Conservation (phyloP, 2,888 invertebrate genomes). For the Electrophaes corylata region DNA sequence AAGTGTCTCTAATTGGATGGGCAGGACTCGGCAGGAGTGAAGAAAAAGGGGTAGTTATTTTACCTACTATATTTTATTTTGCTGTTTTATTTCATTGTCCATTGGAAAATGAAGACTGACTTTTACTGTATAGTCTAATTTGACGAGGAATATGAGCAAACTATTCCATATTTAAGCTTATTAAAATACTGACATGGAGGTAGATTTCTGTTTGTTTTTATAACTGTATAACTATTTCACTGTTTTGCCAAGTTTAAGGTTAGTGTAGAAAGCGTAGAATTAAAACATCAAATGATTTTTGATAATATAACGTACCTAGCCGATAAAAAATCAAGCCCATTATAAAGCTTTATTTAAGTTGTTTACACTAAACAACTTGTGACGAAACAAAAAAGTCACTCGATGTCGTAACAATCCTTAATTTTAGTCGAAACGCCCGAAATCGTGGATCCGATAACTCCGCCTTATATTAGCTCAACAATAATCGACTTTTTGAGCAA, state of each 20-base stretch:
- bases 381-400: slow-evolving; percentile 57
- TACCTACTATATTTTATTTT: slow-evolving; percentile 1
- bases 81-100: background rate
- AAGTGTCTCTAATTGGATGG: slow-evolving; percentile 73
- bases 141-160: too few species aligned
- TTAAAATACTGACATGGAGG: too few species aligned
- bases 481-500: slow-evolving; percentile 56
- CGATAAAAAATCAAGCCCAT: background rate
- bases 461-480: slow-evolving; percentile 61
- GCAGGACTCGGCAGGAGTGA: slow-evolving; percentile 44
- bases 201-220: too few species aligned
- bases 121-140: background rate
- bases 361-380: slow-evolving; percentile 39
- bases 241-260: too few species aligned
- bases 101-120: background rate
- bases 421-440: slow-evolving; percentile 62
- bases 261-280: too few species aligned
- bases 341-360: slow-evolving; percentile 18
- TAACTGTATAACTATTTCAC: too few species aligned
- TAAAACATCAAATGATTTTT: too few species aligned
- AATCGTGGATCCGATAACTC: slow-evolving; percentile 73
- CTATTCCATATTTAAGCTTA: too few species aligned
- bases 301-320: too few species aligned
- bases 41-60: slow-evolving; percentile 47
- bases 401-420: slow-evolving; percentile 61